Evolutionary conservation across 2,113 vertebrate genomes (phyloP), one percentile per base, ranked within the genome.

Genomic region (Anoplopoma fimbria): DNA sequence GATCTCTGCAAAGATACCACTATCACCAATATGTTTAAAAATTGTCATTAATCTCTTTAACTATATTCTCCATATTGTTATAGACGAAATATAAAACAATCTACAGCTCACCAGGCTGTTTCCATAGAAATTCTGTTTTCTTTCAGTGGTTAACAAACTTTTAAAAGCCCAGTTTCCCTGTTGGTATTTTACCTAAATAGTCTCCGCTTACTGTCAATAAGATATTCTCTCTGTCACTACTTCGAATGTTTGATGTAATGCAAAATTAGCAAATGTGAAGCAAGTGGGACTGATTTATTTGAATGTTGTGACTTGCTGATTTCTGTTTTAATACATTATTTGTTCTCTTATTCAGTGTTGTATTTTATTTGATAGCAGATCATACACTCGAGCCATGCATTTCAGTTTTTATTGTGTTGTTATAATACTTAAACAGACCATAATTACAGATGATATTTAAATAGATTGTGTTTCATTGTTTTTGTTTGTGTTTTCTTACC

Each of bases 321-420:
- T 87, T 72, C 75, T 61, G 13, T 63, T 21, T 61, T 45, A 57
- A 58, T 58, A 86, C 34, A 69, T 69, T 36, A 62, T 57, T 55
- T 25, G 21, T 60, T 74, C 10, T 42, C 7, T 25, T 34, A 29
- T 23, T 2, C 1, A 4, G 2, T 40, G 49, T 68, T 29, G 3
- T 12, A 10, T 38, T 38, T 69, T 7, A 64, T 57, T 65, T 51
- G 4, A 47, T 40, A 47, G 49, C 23, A 45, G 29, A 15, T 17
- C 31, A 62, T 21, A 51, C 36, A 27, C 19, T 34, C 2, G 1
- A 69, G 33, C 49, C n/a, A 23, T 12, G 31, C 55, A 49, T 34
- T 14, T 47, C 27, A 57, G 31, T 42, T 64, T 4, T 36, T n/a
- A 0, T 60, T 51, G 0, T 51, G 14, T 19, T 57, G 33, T 2